These are phyloP conservation scores for Addax nasomaculatus DNA, from an alignment of 2,113 vertebrate species.

Conservation along the genomic window DNA sequence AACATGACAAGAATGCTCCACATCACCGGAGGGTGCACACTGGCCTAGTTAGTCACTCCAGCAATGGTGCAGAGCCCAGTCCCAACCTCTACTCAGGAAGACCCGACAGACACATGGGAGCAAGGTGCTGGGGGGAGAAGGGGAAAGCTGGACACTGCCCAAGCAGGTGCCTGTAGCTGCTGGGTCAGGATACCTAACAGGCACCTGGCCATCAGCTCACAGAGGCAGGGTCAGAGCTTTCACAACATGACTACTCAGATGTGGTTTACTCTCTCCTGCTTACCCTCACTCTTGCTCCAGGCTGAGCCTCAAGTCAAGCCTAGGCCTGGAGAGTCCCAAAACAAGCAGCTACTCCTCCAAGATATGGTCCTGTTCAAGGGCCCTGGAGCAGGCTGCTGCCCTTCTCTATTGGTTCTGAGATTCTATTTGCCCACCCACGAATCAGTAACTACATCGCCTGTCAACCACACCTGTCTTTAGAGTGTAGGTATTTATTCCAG, in stretches of 20 bases:
- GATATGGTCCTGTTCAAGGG: accelerated
- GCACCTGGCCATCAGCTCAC: accelerated
- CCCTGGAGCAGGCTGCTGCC: accelerated
- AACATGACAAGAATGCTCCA: background rate
- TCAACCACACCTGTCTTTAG: background rate
- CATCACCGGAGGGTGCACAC: accelerated
- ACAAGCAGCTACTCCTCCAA: background rate
- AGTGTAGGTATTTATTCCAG: background rate
- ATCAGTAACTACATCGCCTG: background rate
- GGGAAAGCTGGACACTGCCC: background rate
- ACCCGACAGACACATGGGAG: background rate
- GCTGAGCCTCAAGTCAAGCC: background rate
- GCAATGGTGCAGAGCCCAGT: too few relatives aligned
- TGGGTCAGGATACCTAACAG: accelerated
- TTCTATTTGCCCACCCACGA: background rate
- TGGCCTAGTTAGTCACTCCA: accelerated
- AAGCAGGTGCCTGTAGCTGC: background rate
- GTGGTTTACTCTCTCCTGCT: background rate
- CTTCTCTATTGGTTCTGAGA: background rate
- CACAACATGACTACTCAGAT: background rate
- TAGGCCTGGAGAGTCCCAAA: background rate
- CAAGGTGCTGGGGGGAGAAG: background rate
- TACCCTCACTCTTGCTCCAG: background rate
- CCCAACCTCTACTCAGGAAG: background rate
- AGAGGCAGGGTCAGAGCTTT: background rate